Percentiles rank a stretch among this genome's conserved stretches.
Evolutionary conservation across 1,140 invertebrate species (phyloP).

Genomic region (Cotesia vestalis): DNA sequence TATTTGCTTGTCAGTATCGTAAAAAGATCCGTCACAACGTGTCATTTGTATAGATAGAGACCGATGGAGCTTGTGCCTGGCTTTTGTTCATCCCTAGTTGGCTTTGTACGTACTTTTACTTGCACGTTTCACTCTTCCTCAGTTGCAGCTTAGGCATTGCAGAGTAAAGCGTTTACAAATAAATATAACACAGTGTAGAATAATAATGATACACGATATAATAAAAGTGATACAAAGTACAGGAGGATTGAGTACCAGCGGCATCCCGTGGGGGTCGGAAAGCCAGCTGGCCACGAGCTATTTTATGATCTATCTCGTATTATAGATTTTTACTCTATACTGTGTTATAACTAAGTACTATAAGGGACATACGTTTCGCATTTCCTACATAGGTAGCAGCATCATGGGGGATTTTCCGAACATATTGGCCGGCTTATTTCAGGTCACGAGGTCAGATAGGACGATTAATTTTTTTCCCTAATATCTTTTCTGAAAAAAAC

Average conservation of each 20-base stretch:
- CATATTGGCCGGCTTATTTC: conserved; percentile 8
- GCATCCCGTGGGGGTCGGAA: conserved; percentile 2
- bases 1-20: conserved; percentile 44
- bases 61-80: conserved; percentile 45
- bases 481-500: conserved; percentile 3
- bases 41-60: conserved; percentile 52
- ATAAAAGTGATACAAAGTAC: too few relatives aligned
- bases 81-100: conserved; percentile 45
- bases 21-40: conserved; percentile 52
- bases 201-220: too few relatives aligned
- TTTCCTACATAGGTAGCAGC: not conserved
- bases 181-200: conserved; percentile 34
- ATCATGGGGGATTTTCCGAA: conserved; percentile 13
- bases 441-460: conserved; percentile 14
- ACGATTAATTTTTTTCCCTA: not conserved
- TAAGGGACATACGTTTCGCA: too few relatives aligned
- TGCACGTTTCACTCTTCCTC: conserved; percentile 9
- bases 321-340: too few relatives aligned
- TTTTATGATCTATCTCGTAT: conserved; percentile 2
- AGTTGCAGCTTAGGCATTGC: conserved; percentile 15
- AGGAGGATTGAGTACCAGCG: not conserved
- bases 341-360: too few relatives aligned
- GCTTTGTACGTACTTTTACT: conserved; percentile 15
- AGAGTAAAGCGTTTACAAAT: conserved; percentile 20
- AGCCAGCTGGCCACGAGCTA: conserved; percentile 15